These are phyloP conservation scores for Notothenia rossii DNA, from an alignment of 2,113 vertebrate genomes.

Conservation along the genomic window DNA sequence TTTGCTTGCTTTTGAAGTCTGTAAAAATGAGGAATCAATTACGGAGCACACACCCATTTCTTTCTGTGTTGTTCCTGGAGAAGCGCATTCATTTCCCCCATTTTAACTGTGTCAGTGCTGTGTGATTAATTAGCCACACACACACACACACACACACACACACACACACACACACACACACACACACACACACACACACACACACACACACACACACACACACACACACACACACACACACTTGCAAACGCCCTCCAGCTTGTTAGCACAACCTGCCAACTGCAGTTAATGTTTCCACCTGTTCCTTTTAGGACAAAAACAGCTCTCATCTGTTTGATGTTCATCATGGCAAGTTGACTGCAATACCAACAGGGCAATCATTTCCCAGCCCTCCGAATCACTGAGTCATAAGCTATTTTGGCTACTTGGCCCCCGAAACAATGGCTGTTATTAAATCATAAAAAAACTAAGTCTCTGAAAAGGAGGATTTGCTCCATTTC, in stretches of 20 bases:
- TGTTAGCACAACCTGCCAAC: constrained; percentile 73
- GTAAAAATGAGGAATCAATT: constrained; percentile 77
- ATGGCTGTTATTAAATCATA: constrained; percentile 27
- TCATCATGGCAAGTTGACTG: constrained; percentile 42
- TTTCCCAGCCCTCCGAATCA: constrained; percentile 26
- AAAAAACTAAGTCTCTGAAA: constrained; percentile 24
- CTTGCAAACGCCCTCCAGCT: constrained; percentile 60
- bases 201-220: constrained; percentile 34
- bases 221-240: constrained; percentile 33
- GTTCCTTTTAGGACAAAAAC: constrained; percentile 65
- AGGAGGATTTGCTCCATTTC: constrained; percentile 17
- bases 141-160: constrained; percentile 28
- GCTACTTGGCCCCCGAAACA: constrained; percentile 43
- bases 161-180: constrained; percentile 44
- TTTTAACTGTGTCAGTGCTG: constrained; percentile 64
- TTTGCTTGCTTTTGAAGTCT: constrained; percentile 74
- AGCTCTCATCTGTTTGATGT: constrained; percentile 49
- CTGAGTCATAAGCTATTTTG: constrained; percentile 28
- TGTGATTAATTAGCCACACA: constrained; percentile 71
- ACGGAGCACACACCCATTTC: constrained; percentile 54
- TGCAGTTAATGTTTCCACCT: constrained; percentile 76
- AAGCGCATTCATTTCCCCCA: constrained; percentile 41
- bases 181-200: constrained; percentile 32
- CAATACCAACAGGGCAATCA: constrained; percentile 5
- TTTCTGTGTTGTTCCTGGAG: constrained; percentile 56